Conservation (phyloP, 2,113 vertebrate species). For the Actenoides hombroni region DNA sequence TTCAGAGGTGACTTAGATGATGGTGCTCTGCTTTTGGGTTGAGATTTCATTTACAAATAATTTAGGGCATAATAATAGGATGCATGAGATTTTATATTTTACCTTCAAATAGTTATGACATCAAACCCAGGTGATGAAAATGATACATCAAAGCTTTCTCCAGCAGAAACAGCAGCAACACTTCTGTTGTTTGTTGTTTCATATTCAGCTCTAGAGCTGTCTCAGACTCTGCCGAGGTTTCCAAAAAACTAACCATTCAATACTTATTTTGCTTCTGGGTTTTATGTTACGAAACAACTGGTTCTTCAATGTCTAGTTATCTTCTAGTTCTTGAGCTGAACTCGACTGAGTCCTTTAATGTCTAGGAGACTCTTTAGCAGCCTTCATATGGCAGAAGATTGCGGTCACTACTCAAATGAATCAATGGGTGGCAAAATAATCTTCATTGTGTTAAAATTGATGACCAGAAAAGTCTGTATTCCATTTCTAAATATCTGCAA, state of each 20-base stretch:
- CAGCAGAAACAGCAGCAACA: not conserved
- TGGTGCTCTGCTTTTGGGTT: not conserved
- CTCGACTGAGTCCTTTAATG: not conserved
- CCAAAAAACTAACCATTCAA: not conserved
- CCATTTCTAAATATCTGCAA: not conserved
- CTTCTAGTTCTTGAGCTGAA: not conserved
- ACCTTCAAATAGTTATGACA: not conserved
- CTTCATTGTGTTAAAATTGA: not conserved
- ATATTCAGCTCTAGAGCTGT: not conserved
- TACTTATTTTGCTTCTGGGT: not conserved
- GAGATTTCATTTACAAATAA: not conserved
- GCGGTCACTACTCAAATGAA: not conserved
- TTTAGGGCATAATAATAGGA: not conserved
- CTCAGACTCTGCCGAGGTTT: not conserved
- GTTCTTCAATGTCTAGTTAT: not conserved
- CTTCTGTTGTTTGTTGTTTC: not conserved
- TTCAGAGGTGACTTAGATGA: not conserved
- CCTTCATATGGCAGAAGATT: rapidly evolving
- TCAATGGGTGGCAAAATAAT: not conserved
- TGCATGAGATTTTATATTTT: not conserved
- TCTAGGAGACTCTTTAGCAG: not conserved
- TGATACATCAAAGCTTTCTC: not conserved
- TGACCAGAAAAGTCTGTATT: not conserved
- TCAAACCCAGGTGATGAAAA: not conserved
- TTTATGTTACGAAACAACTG: not conserved